A percentile compares a stretch with the other conserved stretches of the same genome.
Conservation (phyloP, 2,888 invertebrate species). For the Melikaiella ostensackeni region DNA sequence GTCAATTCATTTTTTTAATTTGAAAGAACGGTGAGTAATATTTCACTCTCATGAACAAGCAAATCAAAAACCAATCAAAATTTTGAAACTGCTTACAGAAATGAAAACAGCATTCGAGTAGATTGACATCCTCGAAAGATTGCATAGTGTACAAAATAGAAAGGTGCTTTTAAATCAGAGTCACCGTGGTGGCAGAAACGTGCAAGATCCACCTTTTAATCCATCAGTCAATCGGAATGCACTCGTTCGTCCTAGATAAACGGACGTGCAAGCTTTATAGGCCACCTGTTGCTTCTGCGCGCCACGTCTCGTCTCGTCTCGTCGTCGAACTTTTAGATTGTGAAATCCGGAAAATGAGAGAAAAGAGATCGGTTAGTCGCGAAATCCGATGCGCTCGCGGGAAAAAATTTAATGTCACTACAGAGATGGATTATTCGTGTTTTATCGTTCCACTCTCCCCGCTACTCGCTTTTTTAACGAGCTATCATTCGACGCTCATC, state of each 20-base stretch:
- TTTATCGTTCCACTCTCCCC: background rate
- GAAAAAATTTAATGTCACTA: background rate
- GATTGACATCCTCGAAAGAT: background rate
- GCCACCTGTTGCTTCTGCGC: slow-evolving; percentile 76
- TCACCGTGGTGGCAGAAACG: background rate
- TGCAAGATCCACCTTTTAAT: slow-evolving; percentile 59
- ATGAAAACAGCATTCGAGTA: background rate
- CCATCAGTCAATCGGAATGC: slow-evolving; percentile 77
- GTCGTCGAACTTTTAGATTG: slow-evolving; percentile 71
- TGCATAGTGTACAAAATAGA: slow-evolving; percentile 3
- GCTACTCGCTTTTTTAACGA: background rate
- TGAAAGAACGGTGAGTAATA: no score
- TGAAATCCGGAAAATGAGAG: slow-evolving; percentile 54
- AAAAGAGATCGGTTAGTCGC: slow-evolving; percentile 41
- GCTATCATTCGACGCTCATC: background rate
- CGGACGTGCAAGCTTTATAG: slow-evolving; percentile 77
- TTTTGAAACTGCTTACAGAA: background rate
- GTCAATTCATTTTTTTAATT: no score
- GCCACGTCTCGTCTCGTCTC: slow-evolving; percentile 61
- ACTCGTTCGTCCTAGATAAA: slow-evolving; percentile 77
- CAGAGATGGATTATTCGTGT: slow-evolving; percentile 10
- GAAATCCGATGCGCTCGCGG: slow-evolving; percentile 6
- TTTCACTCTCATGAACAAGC: no score
- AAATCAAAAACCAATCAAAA: no score
- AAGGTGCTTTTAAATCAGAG: slow-evolving; percentile 23